These are phyloP conservation scores for Monomorium pharaonis DNA, from an alignment of 1,140 invertebrate species.

Conservation along the genomic window DNA sequence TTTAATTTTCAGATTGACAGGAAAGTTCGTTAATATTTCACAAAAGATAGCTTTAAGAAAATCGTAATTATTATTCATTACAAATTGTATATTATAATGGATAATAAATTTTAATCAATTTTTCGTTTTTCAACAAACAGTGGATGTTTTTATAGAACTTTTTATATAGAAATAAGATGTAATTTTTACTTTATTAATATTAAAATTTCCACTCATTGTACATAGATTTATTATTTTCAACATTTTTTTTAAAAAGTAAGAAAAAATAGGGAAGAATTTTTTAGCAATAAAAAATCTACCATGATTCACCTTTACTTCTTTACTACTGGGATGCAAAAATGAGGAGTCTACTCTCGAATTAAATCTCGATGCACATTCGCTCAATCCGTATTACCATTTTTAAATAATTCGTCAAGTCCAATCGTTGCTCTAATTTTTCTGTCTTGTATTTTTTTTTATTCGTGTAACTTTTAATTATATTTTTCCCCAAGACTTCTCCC, in stretches of 20 bases:
- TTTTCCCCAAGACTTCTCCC: background rate
- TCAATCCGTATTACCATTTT: background rate
- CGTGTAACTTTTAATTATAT: background rate
- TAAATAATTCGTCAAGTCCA: background rate
- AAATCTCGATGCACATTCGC: background rate
- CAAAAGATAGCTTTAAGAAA: too few relatives aligned
- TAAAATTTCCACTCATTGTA: too few relatives aligned
- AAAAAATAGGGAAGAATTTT: background rate
- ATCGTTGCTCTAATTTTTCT: background rate
- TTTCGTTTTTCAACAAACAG: too few relatives aligned
- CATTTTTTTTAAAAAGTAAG: too few relatives aligned
- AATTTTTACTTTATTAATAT: too few relatives aligned
- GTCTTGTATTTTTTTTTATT: background rate
- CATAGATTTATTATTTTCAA: too few relatives aligned
- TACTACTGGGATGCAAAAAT: background rate
- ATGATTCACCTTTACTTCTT: background rate
- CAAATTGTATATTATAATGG: too few relatives aligned
- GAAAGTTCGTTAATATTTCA: background rate
- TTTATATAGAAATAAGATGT: too few relatives aligned
- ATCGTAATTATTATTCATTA: too few relatives aligned
- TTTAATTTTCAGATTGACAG: background rate
- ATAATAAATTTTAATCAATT: too few relatives aligned
- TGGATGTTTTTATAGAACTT: too few relatives aligned
- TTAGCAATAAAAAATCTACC: background rate
- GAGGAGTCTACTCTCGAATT: background rate